A percentile compares a stretch with the other conserved stretches of the same genome.
phyloP scores from a whole-genome alignment of 1,140 invertebrate genomes.

The Halictus rubicundus region DNA sequence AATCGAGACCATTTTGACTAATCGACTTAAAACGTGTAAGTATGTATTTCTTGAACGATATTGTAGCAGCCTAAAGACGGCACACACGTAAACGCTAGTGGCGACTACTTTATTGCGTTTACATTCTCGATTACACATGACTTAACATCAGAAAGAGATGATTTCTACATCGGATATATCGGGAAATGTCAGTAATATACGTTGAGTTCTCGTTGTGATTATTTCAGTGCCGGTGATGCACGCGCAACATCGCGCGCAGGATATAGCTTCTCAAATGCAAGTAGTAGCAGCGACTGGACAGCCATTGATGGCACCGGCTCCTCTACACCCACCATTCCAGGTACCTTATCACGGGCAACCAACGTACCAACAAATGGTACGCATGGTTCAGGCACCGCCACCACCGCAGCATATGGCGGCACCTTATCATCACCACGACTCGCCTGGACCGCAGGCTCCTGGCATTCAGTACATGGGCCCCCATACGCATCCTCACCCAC shows the following conservation, averaged over 20 bases:
- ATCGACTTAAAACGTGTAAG: too few relatives aligned
- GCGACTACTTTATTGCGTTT: too few relatives aligned
- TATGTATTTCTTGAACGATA: too few relatives aligned
- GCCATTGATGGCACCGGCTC: constrained; percentile 89
- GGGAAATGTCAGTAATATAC: background rate
- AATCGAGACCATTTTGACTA: too few relatives aligned
- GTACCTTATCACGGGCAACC: constrained; percentile 83
- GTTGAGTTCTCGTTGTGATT: background rate
- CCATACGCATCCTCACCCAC: constrained; percentile 78
- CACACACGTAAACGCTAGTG: too few relatives aligned
- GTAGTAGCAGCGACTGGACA: constrained; percentile 90
- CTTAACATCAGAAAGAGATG: too few relatives aligned
- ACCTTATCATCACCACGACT: constrained; percentile 83
- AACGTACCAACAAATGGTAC: constrained; percentile 80
- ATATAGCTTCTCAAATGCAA: constrained; percentile 87
- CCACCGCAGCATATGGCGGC: constrained; percentile 82
- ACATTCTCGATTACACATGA: too few relatives aligned
- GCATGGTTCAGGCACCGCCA: constrained; percentile 76
- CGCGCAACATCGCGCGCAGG: constrained; percentile 81
- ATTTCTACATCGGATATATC: too few relatives aligned
- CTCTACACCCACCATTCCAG: constrained; percentile 84
- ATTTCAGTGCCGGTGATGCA: constrained; percentile 82
- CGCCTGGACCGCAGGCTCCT: constrained; percentile 80
- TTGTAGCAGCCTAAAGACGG: too few relatives aligned
- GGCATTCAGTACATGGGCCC: constrained; percentile 83